phyloP scores from a whole-genome alignment of 2,797 vertebrate species.

The Chelon auratus region DNA sequence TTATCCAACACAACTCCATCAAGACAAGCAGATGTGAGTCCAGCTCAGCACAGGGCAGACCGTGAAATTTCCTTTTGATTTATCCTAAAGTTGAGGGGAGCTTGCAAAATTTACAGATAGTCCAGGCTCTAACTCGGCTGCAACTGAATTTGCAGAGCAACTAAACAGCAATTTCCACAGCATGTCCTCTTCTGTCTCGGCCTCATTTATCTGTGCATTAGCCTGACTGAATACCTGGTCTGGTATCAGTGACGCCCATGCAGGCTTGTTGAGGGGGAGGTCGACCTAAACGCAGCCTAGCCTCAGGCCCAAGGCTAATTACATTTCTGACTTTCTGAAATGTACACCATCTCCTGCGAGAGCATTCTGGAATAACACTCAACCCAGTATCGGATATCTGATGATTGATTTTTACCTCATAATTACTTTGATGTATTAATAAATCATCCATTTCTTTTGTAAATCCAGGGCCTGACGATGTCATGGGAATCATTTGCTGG shows the following conservation, averaged over 20 bases:
- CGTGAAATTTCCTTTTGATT: slow-evolving; percentile 21
- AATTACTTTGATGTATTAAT: slow-evolving; percentile 83
- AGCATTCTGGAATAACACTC: slow-evolving; percentile 80
- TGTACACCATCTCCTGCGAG: slow-evolving; percentile 77
- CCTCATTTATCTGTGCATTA: slow-evolving; percentile 56
- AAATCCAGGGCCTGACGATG: slow-evolving; percentile 60
- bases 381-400: slow-evolving; percentile 74
- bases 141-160: slow-evolving; percentile 14
- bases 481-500: slow-evolving; percentile 62
- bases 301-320: slow-evolving; percentile 79
- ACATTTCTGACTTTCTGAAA: slow-evolving; percentile 83
- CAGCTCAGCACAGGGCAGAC: slow-evolving; percentile 16
- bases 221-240: slow-evolving; percentile 60
- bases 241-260: slow-evolving; percentile 67
- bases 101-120: slow-evolving; percentile 14
- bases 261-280: slow-evolving; percentile 54
- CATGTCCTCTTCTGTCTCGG: slow-evolving; percentile 38
- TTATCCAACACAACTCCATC: slow-evolving; percentile 7
- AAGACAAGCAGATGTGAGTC: slow-evolving; percentile 6
- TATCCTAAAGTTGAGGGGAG: background rate
- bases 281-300: slow-evolving; percentile 62
- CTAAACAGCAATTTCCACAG: slow-evolving; percentile 38
- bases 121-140: slow-evolving; percentile 14
- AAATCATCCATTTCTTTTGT: slow-evolving; percentile 78
- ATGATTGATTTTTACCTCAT: slow-evolving; percentile 81